Evolutionary conservation across 2,888 invertebrate genomes (phyloP).

Genomic region (Allygus modestus): DNA sequence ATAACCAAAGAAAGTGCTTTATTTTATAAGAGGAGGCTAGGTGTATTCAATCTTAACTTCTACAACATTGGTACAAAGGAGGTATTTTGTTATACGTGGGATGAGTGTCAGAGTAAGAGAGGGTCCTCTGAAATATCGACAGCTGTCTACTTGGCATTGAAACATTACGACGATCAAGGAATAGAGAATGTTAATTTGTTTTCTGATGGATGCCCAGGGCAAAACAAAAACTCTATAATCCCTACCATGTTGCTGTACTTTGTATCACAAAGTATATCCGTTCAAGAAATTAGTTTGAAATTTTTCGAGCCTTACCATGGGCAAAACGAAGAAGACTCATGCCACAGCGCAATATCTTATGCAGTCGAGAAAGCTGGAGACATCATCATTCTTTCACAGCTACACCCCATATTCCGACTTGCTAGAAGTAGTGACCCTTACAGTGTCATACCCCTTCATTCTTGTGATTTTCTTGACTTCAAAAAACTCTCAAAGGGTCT

Average conservation of each 20-base stretch:
- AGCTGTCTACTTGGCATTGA: not conserved
- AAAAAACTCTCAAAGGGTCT: too few species aligned
- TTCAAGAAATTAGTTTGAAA: conserved; percentile 23
- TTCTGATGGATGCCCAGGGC: too few species aligned
- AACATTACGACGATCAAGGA: too few species aligned
- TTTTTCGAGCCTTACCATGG: conserved; percentile 44
- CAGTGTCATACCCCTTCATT: too few species aligned
- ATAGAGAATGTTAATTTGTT: conserved; percentile 31
- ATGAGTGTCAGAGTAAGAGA: not conserved
- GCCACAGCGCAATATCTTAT: conserved; percentile 45
- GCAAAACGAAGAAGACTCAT: conserved; percentile 41
- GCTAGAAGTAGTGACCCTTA: too few species aligned
- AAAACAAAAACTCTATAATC: conserved; percentile 32
- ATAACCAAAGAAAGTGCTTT: too few species aligned
- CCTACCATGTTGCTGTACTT: conserved; percentile 34
- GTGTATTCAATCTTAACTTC: not conserved
- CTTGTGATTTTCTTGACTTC: too few species aligned
- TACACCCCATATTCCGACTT: conserved; percentile 5
- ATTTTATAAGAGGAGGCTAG: too few species aligned
- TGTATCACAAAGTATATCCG: not conserved
- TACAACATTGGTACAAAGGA: conserved; percentile 3
- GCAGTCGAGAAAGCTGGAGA: conserved; percentile 37
- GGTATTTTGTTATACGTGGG: too few species aligned
- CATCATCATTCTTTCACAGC: conserved; percentile 24
- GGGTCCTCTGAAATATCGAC: conserved; percentile 12